A percentile compares a stretch with the other conserved stretches of the same genome.
Conservation (phyloP, 2,113 vertebrate genomes). For the Tupaia tana region DNA sequence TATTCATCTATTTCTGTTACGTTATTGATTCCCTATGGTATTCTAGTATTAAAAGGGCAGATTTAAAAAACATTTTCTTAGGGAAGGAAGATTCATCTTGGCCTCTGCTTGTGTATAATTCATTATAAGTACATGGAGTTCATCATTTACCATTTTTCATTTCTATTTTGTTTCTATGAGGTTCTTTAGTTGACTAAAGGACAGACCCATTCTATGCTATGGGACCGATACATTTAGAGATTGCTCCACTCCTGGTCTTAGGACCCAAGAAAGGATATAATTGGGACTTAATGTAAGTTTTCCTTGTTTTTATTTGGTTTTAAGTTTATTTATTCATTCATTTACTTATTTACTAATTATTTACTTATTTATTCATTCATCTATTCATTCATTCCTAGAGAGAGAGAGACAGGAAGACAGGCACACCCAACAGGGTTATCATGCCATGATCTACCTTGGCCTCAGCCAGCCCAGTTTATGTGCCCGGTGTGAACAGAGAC, state of each 20-base stretch:
- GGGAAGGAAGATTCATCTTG: background rate
- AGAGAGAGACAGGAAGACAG: too few relatives aligned
- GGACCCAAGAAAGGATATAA: background rate
- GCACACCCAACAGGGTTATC: too few relatives aligned
- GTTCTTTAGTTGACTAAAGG: background rate
- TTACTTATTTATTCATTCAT: too few relatives aligned
- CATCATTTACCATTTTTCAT: background rate
- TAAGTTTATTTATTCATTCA: too few relatives aligned
- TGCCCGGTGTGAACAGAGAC: too few relatives aligned
- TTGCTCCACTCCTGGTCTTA: background rate
- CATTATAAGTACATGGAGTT: background rate
- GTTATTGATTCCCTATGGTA: background rate
- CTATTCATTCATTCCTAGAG: too few relatives aligned
- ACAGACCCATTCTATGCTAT: background rate
- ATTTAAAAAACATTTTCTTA: background rate
- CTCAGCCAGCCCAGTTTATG: too few relatives aligned
- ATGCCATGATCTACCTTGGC: too few relatives aligned
- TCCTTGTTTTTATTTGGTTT: background rate
- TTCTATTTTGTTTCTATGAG: background rate
- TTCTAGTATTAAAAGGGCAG: background rate
- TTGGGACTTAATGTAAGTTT: background rate
- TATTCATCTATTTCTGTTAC: background rate
- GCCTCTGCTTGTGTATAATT: background rate
- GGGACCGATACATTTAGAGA: background rate
- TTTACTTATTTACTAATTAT: too few relatives aligned